Evolutionary conservation across 2,797 vertebrate genomes (phyloP).

Genomic region (Sebastes taczanowskii): DNA sequence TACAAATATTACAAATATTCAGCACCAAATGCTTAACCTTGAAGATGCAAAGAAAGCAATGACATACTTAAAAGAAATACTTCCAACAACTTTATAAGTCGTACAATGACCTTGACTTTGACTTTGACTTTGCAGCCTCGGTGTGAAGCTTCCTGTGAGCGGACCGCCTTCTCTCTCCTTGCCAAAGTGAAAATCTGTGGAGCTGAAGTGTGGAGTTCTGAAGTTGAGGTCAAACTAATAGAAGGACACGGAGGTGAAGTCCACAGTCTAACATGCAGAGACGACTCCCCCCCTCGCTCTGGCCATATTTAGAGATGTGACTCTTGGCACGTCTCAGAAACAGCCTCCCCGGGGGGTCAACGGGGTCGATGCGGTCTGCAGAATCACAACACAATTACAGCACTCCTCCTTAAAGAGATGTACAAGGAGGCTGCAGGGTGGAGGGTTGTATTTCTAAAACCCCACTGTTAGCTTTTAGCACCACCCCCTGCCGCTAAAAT

Average conservation of each 20-base stretch:
- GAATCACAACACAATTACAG: slow-evolving; percentile 79
- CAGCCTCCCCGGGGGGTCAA: slow-evolving; percentile 46
- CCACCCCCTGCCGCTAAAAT: slow-evolving; percentile 86
- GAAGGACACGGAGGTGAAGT: slow-evolving; percentile 74
- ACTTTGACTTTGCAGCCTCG: slow-evolving; percentile 9
- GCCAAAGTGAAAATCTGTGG: slow-evolving; percentile 82
- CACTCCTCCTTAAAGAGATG: slow-evolving; percentile 73
- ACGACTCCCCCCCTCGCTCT: slow-evolving; percentile 17
- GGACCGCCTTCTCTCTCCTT: slow-evolving; percentile 47
- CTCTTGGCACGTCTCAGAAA: slow-evolving; percentile 64
- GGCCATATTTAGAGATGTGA: slow-evolving; percentile 77
- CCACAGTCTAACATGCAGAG: slow-evolving; percentile 67
- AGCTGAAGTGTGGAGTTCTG: slow-evolving; percentile 77
- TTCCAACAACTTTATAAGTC: not conserved
- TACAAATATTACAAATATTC: too few relatives aligned
- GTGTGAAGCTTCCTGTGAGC: slow-evolving; percentile 14
- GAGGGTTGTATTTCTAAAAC: slow-evolving; percentile 30
- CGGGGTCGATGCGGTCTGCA: slow-evolving; percentile 57
- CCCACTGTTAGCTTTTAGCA: slow-evolving; percentile 91
- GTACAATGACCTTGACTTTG: slow-evolving; percentile 29
- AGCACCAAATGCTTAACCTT: not conserved
- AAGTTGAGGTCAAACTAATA: slow-evolving; percentile 78
- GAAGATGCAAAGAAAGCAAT: not conserved
- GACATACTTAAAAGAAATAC: not conserved
- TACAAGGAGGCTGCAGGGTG: slow-evolving; percentile 28